Conservation (phyloP, 2,797 vertebrate genomes). For the Enteromius afrohamiltoni region DNA sequence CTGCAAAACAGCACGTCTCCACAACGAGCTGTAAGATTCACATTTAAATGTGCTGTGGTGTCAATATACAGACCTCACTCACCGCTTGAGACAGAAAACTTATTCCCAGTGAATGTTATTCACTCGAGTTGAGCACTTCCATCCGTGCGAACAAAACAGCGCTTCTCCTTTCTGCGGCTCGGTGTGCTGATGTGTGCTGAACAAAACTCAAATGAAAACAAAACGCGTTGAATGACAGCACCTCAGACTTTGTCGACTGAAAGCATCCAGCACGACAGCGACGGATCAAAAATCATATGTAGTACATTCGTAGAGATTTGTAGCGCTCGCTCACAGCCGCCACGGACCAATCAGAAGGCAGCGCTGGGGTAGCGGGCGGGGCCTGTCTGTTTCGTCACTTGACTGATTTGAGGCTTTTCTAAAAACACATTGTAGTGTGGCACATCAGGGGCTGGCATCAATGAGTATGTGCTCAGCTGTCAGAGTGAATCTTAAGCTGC, state of each 20-base stretch:
- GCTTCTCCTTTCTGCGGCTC: neutral
- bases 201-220: neutral
- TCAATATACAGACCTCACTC: constrained; percentile 52
- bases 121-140: constrained; percentile 67
- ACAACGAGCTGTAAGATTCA: neutral
- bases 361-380: constrained; percentile 66
- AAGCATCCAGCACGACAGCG: constrained; percentile 37
- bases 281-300: constrained; percentile 57
- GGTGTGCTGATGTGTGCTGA: neutral
- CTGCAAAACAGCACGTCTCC: neutral
- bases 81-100: constrained; percentile 71
- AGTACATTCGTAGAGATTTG: constrained; percentile 68
- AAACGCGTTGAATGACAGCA: neutral
- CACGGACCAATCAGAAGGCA: constrained; percentile 69
- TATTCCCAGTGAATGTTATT: constrained; percentile 64
- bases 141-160: constrained; percentile 62
- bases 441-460: constrained; percentile 25
- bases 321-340: constrained; percentile 64
- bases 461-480: constrained; percentile 65
- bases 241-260: constrained; percentile 11
- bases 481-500: constrained; percentile 52
- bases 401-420: constrained; percentile 3
- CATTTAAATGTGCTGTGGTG: neutral
- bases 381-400: neutral
- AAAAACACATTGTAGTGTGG: constrained; percentile 11